Evolutionary conservation across 1,140 invertebrate genomes (phyloP).

Genomic region (Listronotus bonariensis): DNA sequence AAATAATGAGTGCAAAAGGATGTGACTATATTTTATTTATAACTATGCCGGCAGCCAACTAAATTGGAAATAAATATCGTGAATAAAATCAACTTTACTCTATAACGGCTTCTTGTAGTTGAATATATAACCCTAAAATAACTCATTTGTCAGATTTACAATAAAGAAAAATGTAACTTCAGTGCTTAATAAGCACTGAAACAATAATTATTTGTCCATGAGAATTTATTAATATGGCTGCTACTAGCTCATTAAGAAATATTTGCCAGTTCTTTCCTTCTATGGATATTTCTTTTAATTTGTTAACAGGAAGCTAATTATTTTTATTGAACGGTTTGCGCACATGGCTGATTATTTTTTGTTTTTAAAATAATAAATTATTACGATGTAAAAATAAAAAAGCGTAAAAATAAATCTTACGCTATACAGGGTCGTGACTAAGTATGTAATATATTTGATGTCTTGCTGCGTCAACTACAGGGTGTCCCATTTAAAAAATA

Average conservation of each 20-base stretch:
- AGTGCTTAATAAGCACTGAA: constrained; percentile 19
- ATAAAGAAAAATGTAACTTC: constrained; percentile 8
- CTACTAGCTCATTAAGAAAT: constrained; percentile 22
- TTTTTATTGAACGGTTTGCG: constrained; percentile 20
- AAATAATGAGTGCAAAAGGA: too few relatives aligned
- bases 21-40: too few relatives aligned
- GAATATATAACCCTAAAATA: constrained; percentile 7
- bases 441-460: too few relatives aligned
- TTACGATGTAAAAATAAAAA: neutral
- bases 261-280: constrained; percentile 25
- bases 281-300: constrained; percentile 18
- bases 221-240: constrained; percentile 28
- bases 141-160: constrained; percentile 18
- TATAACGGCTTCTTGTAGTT: too few relatives aligned
- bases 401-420: too few relatives aligned
- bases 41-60: too few relatives aligned
- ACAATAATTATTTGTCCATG: constrained; percentile 25
- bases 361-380: neutral
- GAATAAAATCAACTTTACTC: too few relatives aligned
- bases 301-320: constrained; percentile 19
- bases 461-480: too few relatives aligned
- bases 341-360: constrained; percentile 9
- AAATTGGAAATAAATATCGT: too few relatives aligned
- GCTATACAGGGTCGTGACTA: too few relatives aligned
- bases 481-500: too few relatives aligned